phyloP scores from a whole-genome alignment of 2,888 invertebrate genomes.

The Piscicola geometra region DNA sequence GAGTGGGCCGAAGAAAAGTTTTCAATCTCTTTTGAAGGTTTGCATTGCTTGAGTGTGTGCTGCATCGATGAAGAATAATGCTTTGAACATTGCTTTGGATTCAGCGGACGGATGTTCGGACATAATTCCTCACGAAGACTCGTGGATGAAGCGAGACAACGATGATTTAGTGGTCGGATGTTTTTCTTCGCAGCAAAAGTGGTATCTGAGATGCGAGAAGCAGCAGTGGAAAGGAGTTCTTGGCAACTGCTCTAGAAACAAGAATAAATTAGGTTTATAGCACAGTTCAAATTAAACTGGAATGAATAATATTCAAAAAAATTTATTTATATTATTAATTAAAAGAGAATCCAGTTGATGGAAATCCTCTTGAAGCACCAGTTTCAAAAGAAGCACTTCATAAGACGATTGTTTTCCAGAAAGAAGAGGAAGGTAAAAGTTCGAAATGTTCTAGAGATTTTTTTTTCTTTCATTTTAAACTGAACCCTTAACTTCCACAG shows the following conservation, averaged over 20 bases:
- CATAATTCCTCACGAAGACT: conserved; percentile 35
- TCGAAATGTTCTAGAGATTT: no score
- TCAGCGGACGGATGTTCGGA: conserved; percentile 38
- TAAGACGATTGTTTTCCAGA: not conserved
- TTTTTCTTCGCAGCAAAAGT: conserved; percentile 35
- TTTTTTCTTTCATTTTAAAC: no score
- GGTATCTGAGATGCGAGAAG: conserved; percentile 38
- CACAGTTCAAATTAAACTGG: not conserved
- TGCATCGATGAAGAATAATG: not conserved
- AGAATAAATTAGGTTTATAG: not conserved
- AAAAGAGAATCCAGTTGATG: not conserved
- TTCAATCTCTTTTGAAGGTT: conserved; percentile 13
- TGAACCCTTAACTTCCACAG: not conserved
- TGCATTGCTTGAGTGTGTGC: not conserved
- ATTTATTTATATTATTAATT: not conserved
- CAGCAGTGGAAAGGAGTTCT: conserved; percentile 37
- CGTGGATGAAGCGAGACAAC: conserved; percentile 38
- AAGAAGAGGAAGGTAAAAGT: not conserved
- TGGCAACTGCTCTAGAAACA: conserved; percentile 38
- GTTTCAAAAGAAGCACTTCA: not conserved
- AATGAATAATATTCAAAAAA: not conserved
- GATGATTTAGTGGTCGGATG: conserved; percentile 38
- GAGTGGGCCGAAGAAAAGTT: conserved; percentile 4
- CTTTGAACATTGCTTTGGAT: not conserved
- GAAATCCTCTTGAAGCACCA: not conserved